phyloP scores from a whole-genome alignment of 2,888 invertebrate species.

The Monoplex corrugatus region DNA sequence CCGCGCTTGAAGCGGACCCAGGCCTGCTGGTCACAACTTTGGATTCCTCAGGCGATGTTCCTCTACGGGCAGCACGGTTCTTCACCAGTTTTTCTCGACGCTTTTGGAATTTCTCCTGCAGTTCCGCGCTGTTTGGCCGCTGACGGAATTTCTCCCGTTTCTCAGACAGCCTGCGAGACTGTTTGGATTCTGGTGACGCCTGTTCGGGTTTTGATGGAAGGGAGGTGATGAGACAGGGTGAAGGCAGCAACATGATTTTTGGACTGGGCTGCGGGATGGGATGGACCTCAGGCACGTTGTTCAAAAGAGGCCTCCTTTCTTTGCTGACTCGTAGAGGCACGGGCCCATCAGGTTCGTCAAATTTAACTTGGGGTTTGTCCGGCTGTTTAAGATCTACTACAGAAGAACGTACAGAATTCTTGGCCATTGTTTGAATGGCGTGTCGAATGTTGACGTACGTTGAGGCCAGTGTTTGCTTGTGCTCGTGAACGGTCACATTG shows the following conservation, averaged over 20 bases:
- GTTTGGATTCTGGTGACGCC: background rate
- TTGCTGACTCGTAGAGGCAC: background rate
- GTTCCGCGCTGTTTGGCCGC: slow-evolving; percentile 22
- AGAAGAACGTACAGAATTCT: background rate
- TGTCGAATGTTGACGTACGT: slow-evolving; percentile 7
- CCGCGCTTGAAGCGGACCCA: background rate
- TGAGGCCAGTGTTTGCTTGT: background rate
- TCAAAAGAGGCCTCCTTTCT: background rate
- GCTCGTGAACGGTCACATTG: background rate
- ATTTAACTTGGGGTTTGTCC: too few relatives aligned
- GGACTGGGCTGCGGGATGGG: slow-evolving; percentile 8
- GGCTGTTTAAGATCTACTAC: too few relatives aligned
- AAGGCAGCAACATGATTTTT: slow-evolving; percentile 19
- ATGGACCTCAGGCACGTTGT: background rate
- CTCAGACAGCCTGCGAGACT: background rate
- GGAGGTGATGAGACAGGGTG: background rate
- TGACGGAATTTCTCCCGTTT: slow-evolving; percentile 19
- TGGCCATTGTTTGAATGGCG: background rate
- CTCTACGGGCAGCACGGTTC: too few relatives aligned
- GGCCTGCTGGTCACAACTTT: background rate
- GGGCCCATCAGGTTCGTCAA: background rate
- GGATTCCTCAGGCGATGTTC: background rate
- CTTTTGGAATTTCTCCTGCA: background rate
- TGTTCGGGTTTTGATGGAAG: background rate
- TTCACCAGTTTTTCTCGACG: background rate